Evolutionary conservation across 2,113 vertebrate species (phyloP), one percentile per base, ranked within the genome.

Genomic region (Panurus biarmicus): DNA sequence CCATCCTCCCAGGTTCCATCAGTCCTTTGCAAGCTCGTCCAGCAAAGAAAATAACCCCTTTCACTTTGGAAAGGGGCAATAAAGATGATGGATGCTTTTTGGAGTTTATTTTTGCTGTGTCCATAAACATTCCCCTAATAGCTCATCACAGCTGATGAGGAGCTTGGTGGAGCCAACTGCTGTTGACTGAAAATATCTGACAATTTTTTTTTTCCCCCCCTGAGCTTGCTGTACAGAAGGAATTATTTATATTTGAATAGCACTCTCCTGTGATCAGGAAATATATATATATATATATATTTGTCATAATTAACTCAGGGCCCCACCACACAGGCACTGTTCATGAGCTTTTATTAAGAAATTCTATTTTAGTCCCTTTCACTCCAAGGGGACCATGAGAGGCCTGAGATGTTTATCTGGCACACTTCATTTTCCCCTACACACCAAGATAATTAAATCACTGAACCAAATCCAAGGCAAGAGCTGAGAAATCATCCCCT

Each of bases 71-170:
- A 85, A 91, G 90, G 85, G 74, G 72, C 67, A 89, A 66, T 91
- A 81, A 89, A 94, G 72, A 82, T 77, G 91, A 94, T 15, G 67
- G 93, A 95, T 87, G 89, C 64, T 60, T 85, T 93, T 13, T 74
- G 75, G 64, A 94, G 91, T 64, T 81, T 54, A 88, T 95, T 96
- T 94, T 76, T 5, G 3, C 60, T 50, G 51, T 38, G 76, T 66
- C 93, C 91, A 86, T 88, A 86, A 91, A 85, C 90, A 91, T 83
- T 86, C 90, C 90, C 90, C 92, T 85, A 85, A 93, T 53, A 90
- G 92, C 90, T 91, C 51, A 58, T 87, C 87, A 65, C 87, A 94
- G 95, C 87, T 85, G 90, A 95, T 36, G 78, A 94, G 85, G 42
- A 93, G 85, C 24, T 87, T 53, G 57, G 53, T 14, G n/a, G 77